These are phyloP conservation scores for Gymnobelideus leadbeateri DNA, from an alignment of 2,113 vertebrate genomes.

Conservation along the genomic window DNA sequence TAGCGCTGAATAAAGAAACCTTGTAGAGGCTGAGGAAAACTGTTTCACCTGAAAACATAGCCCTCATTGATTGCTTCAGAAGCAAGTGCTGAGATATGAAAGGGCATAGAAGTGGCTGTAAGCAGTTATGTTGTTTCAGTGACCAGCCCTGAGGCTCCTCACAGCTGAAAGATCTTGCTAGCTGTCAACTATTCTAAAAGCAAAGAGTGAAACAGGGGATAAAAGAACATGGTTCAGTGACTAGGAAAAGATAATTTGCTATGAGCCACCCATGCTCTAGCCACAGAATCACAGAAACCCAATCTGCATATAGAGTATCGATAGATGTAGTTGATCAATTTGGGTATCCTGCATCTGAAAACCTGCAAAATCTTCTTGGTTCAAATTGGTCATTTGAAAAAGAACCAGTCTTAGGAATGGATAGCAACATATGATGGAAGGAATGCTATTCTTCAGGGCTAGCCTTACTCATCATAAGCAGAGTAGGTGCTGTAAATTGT, in stretches of 20 bases:
- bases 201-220: background rate
- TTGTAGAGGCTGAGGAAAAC: constrained; percentile 12
- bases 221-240: constrained; percentile 48
- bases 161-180: background rate
- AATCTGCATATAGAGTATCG: background rate
- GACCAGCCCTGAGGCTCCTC: constrained; percentile 16
- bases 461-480: background rate
- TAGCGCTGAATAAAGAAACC: constrained; percentile 9
- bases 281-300: background rate
- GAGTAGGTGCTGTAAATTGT: background rate
- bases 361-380: background rate
- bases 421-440: background rate
- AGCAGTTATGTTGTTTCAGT: background rate
- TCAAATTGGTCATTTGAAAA: constrained; percentile 12
- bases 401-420: background rate
- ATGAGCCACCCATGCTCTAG: constrained; percentile 2
- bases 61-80: background rate
- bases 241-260: constrained; percentile 33
- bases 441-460: background rate
- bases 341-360: background rate
- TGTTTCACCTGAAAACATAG: constrained; percentile 19
- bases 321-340: background rate
- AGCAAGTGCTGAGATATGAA: background rate
- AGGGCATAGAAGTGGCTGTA: constrained; percentile 21
- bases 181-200: background rate